These are phyloP conservation scores for Achroia grisella DNA, from an alignment of 1,140 invertebrate genomes.

Conservation along the genomic window DNA sequence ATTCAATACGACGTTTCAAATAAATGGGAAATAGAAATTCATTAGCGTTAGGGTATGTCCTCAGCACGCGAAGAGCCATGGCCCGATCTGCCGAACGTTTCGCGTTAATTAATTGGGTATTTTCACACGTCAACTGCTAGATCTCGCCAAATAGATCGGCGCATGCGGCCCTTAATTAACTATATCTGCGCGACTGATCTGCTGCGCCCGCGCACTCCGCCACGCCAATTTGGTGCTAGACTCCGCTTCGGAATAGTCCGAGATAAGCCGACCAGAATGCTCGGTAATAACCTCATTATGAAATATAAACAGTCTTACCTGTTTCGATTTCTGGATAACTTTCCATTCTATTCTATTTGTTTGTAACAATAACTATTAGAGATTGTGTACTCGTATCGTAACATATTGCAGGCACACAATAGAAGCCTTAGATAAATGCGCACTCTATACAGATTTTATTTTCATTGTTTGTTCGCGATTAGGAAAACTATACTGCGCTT, in stretches of 20 bases:
- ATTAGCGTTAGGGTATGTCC: conserved; percentile 15
- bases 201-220: conserved; percentile 48
- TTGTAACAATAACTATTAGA: neutral
- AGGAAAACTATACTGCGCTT: no score
- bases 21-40: conserved; percentile 14
- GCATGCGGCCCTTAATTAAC: conserved; percentile 65
- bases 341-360: conserved; percentile 35
- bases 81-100: conserved; percentile 39
- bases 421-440: no score
- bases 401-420: no score
- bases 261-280: conserved; percentile 59
- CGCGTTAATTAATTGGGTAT: conserved; percentile 72
- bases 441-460: no score
- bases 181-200: conserved; percentile 56
- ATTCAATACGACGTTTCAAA: no score
- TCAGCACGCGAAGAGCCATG: conserved; percentile 53
- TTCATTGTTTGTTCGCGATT: no score
- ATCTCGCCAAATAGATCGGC: conserved; percentile 70
- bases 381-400: no score
- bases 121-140: conserved; percentile 69
- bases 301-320: conserved; percentile 54
- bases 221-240: conserved; percentile 68
- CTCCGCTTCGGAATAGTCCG: conserved; percentile 45
- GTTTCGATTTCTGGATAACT: conserved; percentile 43
- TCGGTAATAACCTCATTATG: conserved; percentile 72